Evolutionary conservation across 2,113 vertebrate genomes (phyloP).

Genomic region (Pelodiscus sinensis): DNA sequence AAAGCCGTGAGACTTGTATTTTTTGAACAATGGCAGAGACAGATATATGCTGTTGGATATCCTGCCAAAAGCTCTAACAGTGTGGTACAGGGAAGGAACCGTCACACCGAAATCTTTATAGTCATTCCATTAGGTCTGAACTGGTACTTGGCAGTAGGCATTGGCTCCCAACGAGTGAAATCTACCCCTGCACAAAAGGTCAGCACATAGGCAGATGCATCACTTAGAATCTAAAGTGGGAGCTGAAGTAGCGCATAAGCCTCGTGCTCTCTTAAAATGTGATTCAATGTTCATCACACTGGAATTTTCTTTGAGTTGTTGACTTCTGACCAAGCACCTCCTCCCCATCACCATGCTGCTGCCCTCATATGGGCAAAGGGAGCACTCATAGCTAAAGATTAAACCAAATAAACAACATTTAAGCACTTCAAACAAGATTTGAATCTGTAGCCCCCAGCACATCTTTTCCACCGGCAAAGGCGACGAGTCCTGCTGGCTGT

Average conservation of each 20-base stretch:
- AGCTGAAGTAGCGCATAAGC: neutral
- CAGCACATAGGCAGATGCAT: neutral
- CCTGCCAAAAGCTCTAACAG: too few relatives aligned
- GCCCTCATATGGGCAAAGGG: neutral
- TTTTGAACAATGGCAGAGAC: rapidly evolving
- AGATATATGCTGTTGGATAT: neutral
- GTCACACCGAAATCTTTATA: neutral
- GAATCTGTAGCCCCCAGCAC: neutral
- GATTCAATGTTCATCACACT: neutral
- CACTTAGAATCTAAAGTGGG: neutral
- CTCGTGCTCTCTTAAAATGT: neutral
- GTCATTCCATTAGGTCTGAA: neutral
- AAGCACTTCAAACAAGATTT: neutral
- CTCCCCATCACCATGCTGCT: neutral
- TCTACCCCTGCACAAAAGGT: neutral
- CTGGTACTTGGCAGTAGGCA: neutral
- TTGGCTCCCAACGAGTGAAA: neutral
- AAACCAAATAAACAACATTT: neutral
- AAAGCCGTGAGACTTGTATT: rapidly evolving
- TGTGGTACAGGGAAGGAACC: rapidly evolving
- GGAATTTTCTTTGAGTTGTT: neutral
- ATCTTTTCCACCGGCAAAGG: neutral
- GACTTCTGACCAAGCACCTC: neutral
- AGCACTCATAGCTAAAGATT: neutral
- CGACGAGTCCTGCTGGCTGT: neutral